phyloP scores from a whole-genome alignment of 2,888 invertebrate species.

The Chrysolina oricalcia region DNA sequence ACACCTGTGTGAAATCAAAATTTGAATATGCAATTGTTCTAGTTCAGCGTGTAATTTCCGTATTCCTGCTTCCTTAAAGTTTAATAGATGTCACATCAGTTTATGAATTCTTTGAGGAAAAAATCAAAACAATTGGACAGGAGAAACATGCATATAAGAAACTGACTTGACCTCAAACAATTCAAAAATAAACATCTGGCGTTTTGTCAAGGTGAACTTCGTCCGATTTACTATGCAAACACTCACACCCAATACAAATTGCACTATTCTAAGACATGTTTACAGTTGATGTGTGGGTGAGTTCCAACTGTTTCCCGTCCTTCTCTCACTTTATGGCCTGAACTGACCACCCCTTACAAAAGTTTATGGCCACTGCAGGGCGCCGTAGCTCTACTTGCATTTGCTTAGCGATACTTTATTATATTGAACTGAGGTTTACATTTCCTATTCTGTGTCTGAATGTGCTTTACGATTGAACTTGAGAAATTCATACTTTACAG shows the following conservation, averaged over 20 bases:
- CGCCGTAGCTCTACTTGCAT: slow-evolving; percentile 38
- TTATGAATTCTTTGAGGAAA: no score
- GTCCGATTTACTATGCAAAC: no score
- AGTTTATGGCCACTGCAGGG: slow-evolving; percentile 47
- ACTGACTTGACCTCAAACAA: neutral
- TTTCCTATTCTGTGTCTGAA: neutral
- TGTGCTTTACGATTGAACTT: neutral
- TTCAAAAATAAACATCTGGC: no score
- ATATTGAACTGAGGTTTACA: slow-evolving; percentile 34
- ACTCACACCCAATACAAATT: slow-evolving; percentile 18
- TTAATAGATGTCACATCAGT: neutral
- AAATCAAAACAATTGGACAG: no score
- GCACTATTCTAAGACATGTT: slow-evolving; percentile 24
- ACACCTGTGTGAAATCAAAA: no score
- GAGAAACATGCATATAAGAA: no score
- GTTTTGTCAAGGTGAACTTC: no score
- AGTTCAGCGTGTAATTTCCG: no score
- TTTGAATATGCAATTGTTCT: no score
- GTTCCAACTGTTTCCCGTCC: slow-evolving; percentile 34
- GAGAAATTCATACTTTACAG: no score
- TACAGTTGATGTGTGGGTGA: slow-evolving; percentile 33
- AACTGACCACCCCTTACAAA: slow-evolving; percentile 47
- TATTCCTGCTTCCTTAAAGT: no score
- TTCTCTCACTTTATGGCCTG: slow-evolving; percentile 28
- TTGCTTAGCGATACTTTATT: slow-evolving; percentile 43